A percentile compares a stretch with the other conserved stretches of the same genome.
phyloP scores from a whole-genome alignment of 1,140 invertebrate species.

The Drosophila athabasca region DNA sequence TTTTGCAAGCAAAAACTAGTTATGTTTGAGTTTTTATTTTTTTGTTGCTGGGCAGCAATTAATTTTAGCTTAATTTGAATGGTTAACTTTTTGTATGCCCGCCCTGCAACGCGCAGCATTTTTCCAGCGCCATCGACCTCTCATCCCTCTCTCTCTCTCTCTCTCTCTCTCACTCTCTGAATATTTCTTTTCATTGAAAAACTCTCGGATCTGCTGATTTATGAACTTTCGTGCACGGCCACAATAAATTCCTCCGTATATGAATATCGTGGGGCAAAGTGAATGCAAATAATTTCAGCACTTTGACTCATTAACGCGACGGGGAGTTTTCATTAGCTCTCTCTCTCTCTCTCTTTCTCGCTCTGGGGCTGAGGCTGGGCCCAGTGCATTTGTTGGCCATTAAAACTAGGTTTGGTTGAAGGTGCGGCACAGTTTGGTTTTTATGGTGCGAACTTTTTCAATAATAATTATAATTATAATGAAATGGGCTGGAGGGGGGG shows the following conservation, averaged over 20 bases:
- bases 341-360: not conserved
- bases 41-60: slow-evolving; percentile 55
- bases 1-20: slow-evolving; percentile 57
- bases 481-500: slow-evolving; percentile 26
- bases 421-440: slow-evolving; percentile 47
- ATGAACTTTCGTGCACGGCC: slow-evolving; percentile 52
- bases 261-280: slow-evolving; percentile 58
- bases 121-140: slow-evolving; percentile 24
- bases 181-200: slow-evolving; percentile 46
- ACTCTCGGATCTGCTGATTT: slow-evolving; percentile 59
- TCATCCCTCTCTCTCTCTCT: slow-evolving; percentile 3
- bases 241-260: slow-evolving; percentile 60
- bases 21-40: slow-evolving; percentile 52
- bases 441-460: slow-evolving; percentile 28
- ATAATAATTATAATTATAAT: slow-evolving; percentile 45
- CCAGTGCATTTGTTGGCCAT: slow-evolving; percentile 33
- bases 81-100: slow-evolving; percentile 33
- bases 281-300: slow-evolving; percentile 78
- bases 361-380: slow-evolving; percentile 11
- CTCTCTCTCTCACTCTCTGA: slow-evolving; percentile 3
- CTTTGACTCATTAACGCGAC: slow-evolving; percentile 76
- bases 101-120: slow-evolving; percentile 18
- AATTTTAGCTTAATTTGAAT: slow-evolving; percentile 74
- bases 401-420: slow-evolving; percentile 11
- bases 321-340: slow-evolving; percentile 73